These are phyloP conservation scores for Hemicrepidius hirtus DNA, from an alignment of 2,888 invertebrate genomes.

Conservation along the genomic window DNA sequence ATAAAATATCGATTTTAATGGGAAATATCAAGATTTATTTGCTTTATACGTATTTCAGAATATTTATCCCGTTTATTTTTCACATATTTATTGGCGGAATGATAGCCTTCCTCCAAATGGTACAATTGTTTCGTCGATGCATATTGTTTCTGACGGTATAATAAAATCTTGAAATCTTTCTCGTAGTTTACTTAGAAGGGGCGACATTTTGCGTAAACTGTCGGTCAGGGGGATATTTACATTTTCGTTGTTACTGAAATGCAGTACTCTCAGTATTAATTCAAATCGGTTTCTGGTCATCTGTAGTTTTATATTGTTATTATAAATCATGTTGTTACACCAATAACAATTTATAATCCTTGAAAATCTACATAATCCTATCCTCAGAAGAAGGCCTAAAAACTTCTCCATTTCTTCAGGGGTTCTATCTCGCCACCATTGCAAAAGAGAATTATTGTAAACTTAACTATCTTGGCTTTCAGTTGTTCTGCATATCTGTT, in stretches of 20 bases:
- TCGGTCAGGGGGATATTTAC: background rate
- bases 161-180: background rate
- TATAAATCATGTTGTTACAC: background rate
- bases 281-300: constrained; percentile 1
- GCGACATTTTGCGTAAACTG: background rate
- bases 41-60: too few relatives aligned
- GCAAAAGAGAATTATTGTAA: background rate
- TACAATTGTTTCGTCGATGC: too few relatives aligned
- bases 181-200: background rate
- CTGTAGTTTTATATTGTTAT: background rate
- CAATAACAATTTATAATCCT: background rate
- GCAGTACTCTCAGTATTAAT: background rate
- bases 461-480: background rate
- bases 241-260: background rate
- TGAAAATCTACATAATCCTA: background rate
- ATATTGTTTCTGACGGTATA: background rate
- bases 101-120: too few relatives aligned
- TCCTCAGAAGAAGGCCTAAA: background rate
- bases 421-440: background rate
- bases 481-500: background rate
- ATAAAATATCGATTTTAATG: too few relatives aligned
- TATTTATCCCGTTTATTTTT: too few relatives aligned
- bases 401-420: background rate
- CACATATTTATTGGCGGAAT: too few relatives aligned
- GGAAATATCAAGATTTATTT: too few relatives aligned